These are phyloP conservation scores for Brassicogethes aeneus DNA, from an alignment of 2,888 invertebrate genomes.

Conservation along the genomic window DNA sequence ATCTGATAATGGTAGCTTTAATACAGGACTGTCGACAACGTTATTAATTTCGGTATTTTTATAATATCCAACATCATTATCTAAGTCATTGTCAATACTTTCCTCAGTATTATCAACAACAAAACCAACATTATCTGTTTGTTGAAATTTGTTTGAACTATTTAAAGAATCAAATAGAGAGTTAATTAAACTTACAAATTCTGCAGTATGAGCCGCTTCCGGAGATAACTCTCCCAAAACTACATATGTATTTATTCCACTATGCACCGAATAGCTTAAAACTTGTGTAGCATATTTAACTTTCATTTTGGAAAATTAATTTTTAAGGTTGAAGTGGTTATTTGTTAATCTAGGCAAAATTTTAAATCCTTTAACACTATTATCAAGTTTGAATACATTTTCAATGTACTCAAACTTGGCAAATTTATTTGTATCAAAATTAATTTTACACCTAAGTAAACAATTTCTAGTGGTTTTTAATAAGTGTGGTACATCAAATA, in stretches of 20 bases:
- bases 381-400: neutral
- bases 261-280: neutral
- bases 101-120: too few relatives aligned
- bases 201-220: neutral
- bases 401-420: neutral
- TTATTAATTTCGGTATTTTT: neutral
- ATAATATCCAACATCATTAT: too few relatives aligned
- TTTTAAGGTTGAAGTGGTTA: neutral
- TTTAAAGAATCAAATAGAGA: too few relatives aligned
- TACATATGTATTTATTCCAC: neutral
- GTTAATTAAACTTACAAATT: neutral
- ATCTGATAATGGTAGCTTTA: too few relatives aligned
- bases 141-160: too few relatives aligned
- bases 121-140: too few relatives aligned
- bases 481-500: constrained; percentile 1
- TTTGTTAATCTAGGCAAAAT: neutral
- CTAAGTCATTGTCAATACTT: too few relatives aligned
- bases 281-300: neutral
- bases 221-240: neutral
- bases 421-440: neutral
- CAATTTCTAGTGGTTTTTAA: neutral
- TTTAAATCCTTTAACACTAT: neutral
- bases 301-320: neutral
- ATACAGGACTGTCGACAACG: too few relatives aligned
- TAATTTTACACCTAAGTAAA: neutral